These are phyloP conservation scores for Laspeyria flexula DNA, from an alignment of 2,888 invertebrate species.

Conservation along the genomic window DNA sequence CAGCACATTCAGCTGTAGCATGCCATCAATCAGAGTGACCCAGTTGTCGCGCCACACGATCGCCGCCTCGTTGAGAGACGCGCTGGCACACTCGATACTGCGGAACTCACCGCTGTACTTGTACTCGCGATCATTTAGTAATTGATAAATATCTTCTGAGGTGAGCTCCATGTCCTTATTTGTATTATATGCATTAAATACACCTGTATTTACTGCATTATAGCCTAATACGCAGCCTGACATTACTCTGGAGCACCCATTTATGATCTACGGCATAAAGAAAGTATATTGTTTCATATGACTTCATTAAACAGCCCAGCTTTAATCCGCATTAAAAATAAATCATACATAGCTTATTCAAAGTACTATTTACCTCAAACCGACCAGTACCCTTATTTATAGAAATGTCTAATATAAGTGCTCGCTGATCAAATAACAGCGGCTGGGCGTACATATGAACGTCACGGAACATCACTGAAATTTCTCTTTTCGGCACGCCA, in stretches of 20 bases:
- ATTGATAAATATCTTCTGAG: slow-evolving; percentile 48
- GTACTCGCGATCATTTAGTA: slow-evolving; percentile 45
- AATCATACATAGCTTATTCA: too few species aligned
- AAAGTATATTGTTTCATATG: too few species aligned
- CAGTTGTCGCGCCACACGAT: slow-evolving; percentile 83
- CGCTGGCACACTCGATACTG: slow-evolving; percentile 3
- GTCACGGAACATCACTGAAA: slow-evolving; percentile 89
- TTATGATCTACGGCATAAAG: background rate
- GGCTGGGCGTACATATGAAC: slow-evolving; percentile 87
- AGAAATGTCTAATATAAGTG: slow-evolving; percentile 77
- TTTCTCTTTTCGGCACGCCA: slow-evolving; percentile 82
- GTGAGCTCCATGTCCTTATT: slow-evolving; percentile 29
- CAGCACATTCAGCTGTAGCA: slow-evolving; percentile 73
- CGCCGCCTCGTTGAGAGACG: background rate
- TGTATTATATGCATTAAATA: background rate
- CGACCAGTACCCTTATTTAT: slow-evolving; percentile 84
- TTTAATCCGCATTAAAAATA: too few species aligned
- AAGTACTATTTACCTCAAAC: slow-evolving; percentile 71
- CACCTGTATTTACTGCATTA: background rate
- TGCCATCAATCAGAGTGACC: slow-evolving; percentile 90
- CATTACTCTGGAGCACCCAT: background rate
- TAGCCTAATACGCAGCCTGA: background rate
- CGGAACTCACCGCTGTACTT: slow-evolving; percentile 10
- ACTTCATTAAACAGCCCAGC: too few species aligned
- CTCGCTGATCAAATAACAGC: slow-evolving; percentile 74